phyloP scores from a whole-genome alignment of 1,140 invertebrate genomes.

The Heliconius melpomene region DNA sequence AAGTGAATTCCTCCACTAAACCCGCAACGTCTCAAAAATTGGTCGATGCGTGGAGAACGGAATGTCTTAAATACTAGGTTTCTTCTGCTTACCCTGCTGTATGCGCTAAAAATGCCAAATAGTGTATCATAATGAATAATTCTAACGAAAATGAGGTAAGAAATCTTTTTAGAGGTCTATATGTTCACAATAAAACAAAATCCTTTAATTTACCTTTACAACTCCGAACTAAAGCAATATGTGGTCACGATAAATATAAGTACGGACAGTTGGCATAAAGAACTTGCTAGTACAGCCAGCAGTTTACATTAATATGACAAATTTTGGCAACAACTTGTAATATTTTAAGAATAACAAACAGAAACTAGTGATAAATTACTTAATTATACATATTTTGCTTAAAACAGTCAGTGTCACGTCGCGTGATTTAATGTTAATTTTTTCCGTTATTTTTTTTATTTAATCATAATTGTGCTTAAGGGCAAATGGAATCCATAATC shows the following conservation, averaged over 20 bases:
- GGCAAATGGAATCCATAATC: too few relatives aligned
- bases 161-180: not conserved
- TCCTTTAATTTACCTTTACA: constrained; percentile 14
- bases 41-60: too few relatives aligned
- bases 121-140: not conserved
- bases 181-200: constrained; percentile 8
- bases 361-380: not conserved
- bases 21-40: too few relatives aligned
- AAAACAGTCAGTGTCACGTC: not conserved
- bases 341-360: not conserved
- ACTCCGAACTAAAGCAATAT: constrained; percentile 6
- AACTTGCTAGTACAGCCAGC: constrained; percentile 10
- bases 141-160: not conserved
- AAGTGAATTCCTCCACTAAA: too few relatives aligned
- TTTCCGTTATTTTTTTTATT: too few relatives aligned
- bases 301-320: not conserved
- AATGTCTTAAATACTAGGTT: too few relatives aligned
- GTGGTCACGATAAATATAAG: constrained; percentile 14
- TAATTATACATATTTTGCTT: not conserved
- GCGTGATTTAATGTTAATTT: not conserved
- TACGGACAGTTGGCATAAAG: constrained; percentile 15
- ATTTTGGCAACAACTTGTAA: not conserved
- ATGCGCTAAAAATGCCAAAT: not conserved
- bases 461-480: too few relatives aligned
- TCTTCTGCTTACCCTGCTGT: too few relatives aligned